Percentiles rank a stretch among this genome's conserved stretches.
phyloP scores from a whole-genome alignment of 1,140 invertebrate genomes.

The Lysiphlebus fabarum region DNA sequence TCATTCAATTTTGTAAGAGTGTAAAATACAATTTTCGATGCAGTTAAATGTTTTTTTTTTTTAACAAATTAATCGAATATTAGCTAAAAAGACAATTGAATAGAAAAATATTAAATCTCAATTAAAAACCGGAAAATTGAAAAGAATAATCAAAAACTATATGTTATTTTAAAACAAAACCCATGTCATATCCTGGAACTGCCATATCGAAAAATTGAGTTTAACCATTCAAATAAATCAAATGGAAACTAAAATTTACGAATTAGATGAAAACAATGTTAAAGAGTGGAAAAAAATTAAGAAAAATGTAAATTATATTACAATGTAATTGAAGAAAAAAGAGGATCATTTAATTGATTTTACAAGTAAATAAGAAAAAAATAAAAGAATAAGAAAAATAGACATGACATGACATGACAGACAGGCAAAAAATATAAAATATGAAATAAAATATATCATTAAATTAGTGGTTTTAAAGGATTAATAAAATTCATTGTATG shows the following conservation, averaged over 20 bases:
- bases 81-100: too few relatives aligned
- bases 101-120: too few relatives aligned
- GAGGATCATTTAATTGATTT: conserved; percentile 54
- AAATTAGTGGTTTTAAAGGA: conserved; percentile 57
- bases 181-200: conserved; percentile 61
- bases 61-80: too few relatives aligned
- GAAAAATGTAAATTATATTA: conserved; percentile 51
- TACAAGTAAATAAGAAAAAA: conserved; percentile 53
- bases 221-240: conserved; percentile 35
- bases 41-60: too few relatives aligned
- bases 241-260: background rate
- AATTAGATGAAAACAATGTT: conserved; percentile 37
- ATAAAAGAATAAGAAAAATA: conserved; percentile 15
- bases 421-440: background rate
- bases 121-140: too few relatives aligned
- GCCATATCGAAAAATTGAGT: conserved; percentile 62
- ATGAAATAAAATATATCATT: conserved; percentile 55
- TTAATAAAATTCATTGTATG: conserved; percentile 63
- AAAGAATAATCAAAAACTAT: too few relatives aligned
- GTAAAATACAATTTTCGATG: too few relatives aligned
- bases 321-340: conserved; percentile 53
- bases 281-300: conserved; percentile 36
- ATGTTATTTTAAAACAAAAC: background rate
- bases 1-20: too few relatives aligned
- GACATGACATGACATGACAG: too few relatives aligned